These are phyloP conservation scores for Melanotaenia nigrans DNA, from an alignment of 2,797 vertebrate species.

Conservation along the genomic window DNA sequence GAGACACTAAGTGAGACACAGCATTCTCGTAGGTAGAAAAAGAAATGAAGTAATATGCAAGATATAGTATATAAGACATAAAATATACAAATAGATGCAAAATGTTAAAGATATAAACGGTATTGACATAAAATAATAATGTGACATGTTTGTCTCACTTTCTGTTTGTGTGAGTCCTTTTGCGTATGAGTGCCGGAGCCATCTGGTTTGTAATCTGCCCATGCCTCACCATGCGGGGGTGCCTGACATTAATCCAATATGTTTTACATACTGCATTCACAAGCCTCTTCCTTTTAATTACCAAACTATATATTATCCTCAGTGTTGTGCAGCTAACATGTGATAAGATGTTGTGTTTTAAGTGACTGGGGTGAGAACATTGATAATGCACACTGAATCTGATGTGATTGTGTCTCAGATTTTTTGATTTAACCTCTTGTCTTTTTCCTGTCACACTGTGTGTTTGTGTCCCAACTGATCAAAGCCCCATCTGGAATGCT, in stretches of 20 bases:
- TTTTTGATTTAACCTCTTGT: neutral
- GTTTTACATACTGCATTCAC: neutral
- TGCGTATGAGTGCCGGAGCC: neutral
- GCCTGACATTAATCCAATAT: neutral
- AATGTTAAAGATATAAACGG: neutral
- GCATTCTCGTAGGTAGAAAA: neutral
- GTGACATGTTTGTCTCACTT: neutral
- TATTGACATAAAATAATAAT: neutral
- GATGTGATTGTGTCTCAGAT: neutral
- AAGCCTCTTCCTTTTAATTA: neutral
- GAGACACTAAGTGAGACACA: too few relatives aligned
- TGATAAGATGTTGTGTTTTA: neutral
- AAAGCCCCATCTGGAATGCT: slow-evolving; percentile 62
- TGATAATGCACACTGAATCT: neutral
- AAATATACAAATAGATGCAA: neutral
- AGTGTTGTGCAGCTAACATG: neutral
- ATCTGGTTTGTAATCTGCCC: neutral
- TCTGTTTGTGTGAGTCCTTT: neutral
- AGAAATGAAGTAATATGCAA: neutral
- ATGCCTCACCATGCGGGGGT: neutral
- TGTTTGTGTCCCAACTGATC: slow-evolving; percentile 49
- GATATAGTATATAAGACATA: neutral
- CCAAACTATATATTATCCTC: neutral
- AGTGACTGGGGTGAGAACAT: neutral
- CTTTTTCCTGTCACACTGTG: neutral